Base-by-base conservation (phyloP, 2,888 invertebrate species). In the Pantelozetes paolii region DNA sequence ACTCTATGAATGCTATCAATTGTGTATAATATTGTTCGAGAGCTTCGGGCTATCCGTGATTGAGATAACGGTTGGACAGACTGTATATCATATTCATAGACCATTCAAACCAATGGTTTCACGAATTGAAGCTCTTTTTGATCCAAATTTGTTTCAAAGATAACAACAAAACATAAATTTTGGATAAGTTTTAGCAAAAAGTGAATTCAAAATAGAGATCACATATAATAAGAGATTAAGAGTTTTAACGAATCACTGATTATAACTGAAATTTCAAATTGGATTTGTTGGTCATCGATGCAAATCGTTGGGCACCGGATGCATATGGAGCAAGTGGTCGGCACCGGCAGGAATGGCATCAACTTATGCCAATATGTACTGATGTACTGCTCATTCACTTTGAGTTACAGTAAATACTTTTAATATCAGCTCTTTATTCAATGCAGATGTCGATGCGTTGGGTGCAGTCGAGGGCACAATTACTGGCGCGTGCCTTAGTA, bases 261-360 rank as follows among this genome's bases (percentile, higher is more conserved):
- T 8, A 28, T 26, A 57, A 57, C 57, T n/a, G n/a, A n/a, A n/a
- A 28, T 57, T 57, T 57, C 32, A 2, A 36, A 32, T 30, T 62
- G 36, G 62, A 62, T 62, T 62, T 62, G 62, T 62, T 62, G 62
- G 36, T 62, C 62, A 62, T 62, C 62, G 28, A 62, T 32, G 32
- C 62, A 62, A 32, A 62, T 62, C 62, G 62, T 6, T 11, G 15
- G 36, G 18, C 9, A 26, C 62, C 62, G 62, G 62, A 62, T 62
- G 62, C 62, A 62, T 62, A 62, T 62, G 62, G 62, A 62, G 62
- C 62, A 62, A 62, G 62, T 62, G 62, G 62, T 57, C 57, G 50
- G 50, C 11, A 5, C 20, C 11, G 26, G 57, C 11, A 50, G 50
- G 18, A n/a, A 50, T 3, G 30, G 62, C 18, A 32, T 32, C 5